These are phyloP conservation scores for Berghia stephanieae DNA, from an alignment of 1,140 invertebrate species.

Conservation along the genomic window DNA sequence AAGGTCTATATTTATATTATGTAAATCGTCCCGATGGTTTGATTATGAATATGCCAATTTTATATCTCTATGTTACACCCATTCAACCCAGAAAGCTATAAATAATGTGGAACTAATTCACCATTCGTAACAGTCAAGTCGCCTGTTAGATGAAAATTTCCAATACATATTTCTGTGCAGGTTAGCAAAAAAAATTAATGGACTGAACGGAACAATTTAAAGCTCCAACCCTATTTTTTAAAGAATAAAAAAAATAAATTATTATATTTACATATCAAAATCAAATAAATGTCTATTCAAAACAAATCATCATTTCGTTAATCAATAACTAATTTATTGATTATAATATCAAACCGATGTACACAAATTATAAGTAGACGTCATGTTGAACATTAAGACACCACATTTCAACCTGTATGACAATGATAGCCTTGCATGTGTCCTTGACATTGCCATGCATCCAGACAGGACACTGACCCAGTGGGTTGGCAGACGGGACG, in stretches of 20 bases:
- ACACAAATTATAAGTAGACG: background rate
- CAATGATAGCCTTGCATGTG: constrained; percentile 28
- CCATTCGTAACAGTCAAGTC: too few relatives aligned
- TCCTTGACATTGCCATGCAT: constrained; percentile 31
- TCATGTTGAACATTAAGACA: background rate
- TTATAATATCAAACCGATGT: background rate
- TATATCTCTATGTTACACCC: too few relatives aligned
- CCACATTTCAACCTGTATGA: constrained; percentile 21
- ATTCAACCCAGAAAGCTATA: too few relatives aligned
- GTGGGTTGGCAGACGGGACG: constrained; percentile 33
- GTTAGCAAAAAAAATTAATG: too few relatives aligned
- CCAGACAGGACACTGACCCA: constrained; percentile 30
- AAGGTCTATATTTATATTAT: too few relatives aligned
- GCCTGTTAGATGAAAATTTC: too few relatives aligned
- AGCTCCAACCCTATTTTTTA: background rate
- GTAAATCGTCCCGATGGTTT: too few relatives aligned
- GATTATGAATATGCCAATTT: too few relatives aligned
- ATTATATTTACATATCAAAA: background rate
- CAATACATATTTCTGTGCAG: too few relatives aligned
- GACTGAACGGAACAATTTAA: too few relatives aligned
- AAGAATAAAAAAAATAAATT: background rate
- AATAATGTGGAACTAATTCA: too few relatives aligned
- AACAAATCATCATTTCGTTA: background rate
- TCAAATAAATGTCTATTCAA: background rate
- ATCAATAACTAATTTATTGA: background rate